phyloP scores from a whole-genome alignment of 2,797 vertebrate genomes.

The Takifugu rubripes region DNA sequence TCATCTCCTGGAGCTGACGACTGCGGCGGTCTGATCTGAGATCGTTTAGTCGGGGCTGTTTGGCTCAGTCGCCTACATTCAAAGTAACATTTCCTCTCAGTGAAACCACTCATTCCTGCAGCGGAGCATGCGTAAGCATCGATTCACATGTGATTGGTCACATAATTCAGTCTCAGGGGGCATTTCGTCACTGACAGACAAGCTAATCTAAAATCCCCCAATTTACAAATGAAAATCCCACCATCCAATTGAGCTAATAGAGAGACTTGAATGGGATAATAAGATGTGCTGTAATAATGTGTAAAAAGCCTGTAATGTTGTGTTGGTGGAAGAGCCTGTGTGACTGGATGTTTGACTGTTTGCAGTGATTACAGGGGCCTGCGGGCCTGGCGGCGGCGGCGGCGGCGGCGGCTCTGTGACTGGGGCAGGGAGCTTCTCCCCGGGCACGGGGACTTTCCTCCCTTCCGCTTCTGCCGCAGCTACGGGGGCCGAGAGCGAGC shows the following conservation, averaged over 20 bases:
- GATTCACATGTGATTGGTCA: slow-evolving; percentile 74
- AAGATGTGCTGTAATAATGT: slow-evolving; percentile 84
- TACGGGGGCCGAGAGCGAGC: slow-evolving; percentile 39
- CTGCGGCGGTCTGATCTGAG: slow-evolving; percentile 27
- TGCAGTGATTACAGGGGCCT: slow-evolving; percentile 75
- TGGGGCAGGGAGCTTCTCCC: slow-evolving; percentile 68
- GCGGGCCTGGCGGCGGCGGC: slow-evolving; percentile 61
- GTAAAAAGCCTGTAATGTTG: slow-evolving; percentile 83
- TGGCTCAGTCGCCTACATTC: not conserved
- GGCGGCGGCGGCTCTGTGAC: slow-evolving; percentile 48
- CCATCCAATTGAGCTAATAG: slow-evolving; percentile 85
- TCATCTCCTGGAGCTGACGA: slow-evolving; percentile 16
- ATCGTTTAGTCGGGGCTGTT: not conserved
- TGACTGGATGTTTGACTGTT: slow-evolving; percentile 75
- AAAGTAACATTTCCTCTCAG: slow-evolving; percentile 27
- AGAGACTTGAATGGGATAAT: slow-evolving; percentile 84
- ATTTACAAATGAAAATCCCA: slow-evolving; percentile 85
- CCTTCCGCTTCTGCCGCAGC: slow-evolving; percentile 60
- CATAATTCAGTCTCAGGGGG: slow-evolving; percentile 75
- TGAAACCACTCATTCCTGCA: slow-evolving; percentile 54
- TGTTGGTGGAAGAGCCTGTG: slow-evolving; percentile 76
- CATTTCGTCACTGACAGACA: slow-evolving; percentile 77
- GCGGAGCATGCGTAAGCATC: slow-evolving; percentile 47
- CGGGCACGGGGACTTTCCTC: slow-evolving; percentile 66
- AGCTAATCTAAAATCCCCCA: slow-evolving; percentile 84